These are phyloP conservation scores for Aphelenchoides avenae DNA, from an alignment of 1,140 invertebrate species.

Conservation along the genomic window DNA sequence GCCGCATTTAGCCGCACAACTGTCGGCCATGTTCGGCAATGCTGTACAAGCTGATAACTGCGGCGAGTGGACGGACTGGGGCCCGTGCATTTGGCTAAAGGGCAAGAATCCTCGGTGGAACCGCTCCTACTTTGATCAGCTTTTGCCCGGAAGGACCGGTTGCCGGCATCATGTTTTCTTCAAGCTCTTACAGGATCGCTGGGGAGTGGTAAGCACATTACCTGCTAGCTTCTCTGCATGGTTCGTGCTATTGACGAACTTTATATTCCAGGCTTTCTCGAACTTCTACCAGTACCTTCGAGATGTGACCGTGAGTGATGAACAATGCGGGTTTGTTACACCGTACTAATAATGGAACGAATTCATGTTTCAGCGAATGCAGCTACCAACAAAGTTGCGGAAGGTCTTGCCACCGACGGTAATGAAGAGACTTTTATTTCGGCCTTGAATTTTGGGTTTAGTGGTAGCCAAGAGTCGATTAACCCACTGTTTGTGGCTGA, in stretches of 20 bases:
- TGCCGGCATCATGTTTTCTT: conserved; percentile 57
- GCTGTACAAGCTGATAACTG: conserved; percentile 46
- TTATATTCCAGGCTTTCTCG: conserved; percentile 49
- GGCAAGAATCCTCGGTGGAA: conserved; percentile 20
- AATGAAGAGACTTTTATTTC: conserved; percentile 2
- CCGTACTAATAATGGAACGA: conserved; percentile 24
- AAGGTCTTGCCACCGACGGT: conserved; percentile 53
- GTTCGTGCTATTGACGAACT: not conserved
- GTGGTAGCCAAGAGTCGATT: conserved; percentile 40
- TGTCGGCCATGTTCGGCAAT: conserved; percentile 56
- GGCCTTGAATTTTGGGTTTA: conserved; percentile 24
- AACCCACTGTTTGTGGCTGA: conserved; percentile 57
- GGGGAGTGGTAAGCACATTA: conserved; percentile 47
- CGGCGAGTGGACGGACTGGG: conserved; percentile 54
- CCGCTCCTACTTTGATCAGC: not conserved
- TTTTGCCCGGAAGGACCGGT: conserved; percentile 30
- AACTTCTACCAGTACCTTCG: conserved; percentile 56
- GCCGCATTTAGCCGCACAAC: conserved; percentile 27
- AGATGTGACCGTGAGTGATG: conserved; percentile 51
- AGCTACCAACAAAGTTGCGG: conserved; percentile 57
- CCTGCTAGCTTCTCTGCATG: conserved; percentile 8
- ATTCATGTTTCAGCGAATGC: conserved; percentile 33
- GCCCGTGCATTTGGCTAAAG: conserved; percentile 57
- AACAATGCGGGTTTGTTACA: conserved; percentile 56
- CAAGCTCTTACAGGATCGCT: conserved; percentile 51